Conservation (phyloP, 2,888 invertebrate species). For the Xylota segnis region DNA sequence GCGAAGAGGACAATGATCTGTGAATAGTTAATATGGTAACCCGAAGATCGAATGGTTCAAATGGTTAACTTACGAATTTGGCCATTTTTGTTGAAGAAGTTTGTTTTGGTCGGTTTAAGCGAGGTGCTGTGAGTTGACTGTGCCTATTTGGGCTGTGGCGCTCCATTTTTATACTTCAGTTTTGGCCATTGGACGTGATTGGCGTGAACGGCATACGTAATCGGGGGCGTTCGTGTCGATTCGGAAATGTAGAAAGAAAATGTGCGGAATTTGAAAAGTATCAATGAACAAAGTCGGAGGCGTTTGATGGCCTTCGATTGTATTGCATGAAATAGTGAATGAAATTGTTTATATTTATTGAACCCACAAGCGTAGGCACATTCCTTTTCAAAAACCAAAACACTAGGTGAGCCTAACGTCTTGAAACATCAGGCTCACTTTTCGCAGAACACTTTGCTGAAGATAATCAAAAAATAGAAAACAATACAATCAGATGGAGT, state of each 20-base stretch:
- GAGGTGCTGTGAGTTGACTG: conserved; percentile 10
- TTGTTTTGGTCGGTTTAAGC: conserved; percentile 3
- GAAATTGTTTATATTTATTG: too few relatives aligned
- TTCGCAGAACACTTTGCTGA: too few relatives aligned
- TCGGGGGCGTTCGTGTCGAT: neutral
- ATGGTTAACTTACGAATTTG: conserved; percentile 9
- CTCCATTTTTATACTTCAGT: conserved; percentile 12
- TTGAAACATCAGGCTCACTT: too few relatives aligned
- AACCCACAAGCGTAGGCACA: too few relatives aligned
- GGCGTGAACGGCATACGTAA: conserved; percentile 7
- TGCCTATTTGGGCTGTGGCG: neutral
- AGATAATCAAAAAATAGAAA: too few relatives aligned
- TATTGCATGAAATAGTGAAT: too few relatives aligned
- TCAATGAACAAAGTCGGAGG: neutral
- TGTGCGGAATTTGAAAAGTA: conserved; percentile 2
- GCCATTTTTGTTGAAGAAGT: neutral
- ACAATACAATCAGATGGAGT: too few relatives aligned
- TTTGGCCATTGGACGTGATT: conserved; percentile 7
- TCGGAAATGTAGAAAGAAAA: neutral
- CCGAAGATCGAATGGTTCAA: neutral
- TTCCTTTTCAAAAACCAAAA: too few relatives aligned
- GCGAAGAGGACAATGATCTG: conserved; percentile 72
- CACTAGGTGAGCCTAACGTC: too few relatives aligned
- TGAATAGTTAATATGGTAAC: too few relatives aligned
- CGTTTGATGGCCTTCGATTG: neutral